These are phyloP conservation scores for Cottoperca gobio DNA, from an alignment of 2,797 vertebrate species.

Conservation along the genomic window DNA sequence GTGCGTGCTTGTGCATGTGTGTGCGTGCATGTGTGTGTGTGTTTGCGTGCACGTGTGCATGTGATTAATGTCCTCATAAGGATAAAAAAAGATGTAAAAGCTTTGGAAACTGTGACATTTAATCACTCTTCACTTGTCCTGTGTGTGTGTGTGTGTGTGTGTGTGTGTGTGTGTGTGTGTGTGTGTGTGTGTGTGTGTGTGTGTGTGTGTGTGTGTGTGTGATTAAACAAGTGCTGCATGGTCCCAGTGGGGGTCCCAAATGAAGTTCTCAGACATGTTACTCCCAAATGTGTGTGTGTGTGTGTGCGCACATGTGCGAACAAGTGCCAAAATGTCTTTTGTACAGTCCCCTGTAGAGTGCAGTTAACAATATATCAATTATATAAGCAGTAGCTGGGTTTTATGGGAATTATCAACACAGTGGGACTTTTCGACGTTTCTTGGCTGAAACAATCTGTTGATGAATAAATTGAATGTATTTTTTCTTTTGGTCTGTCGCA, in stretches of 20 bases:
- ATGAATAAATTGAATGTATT: constrained; percentile 34
- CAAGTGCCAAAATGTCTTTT: constrained; percentile 49
- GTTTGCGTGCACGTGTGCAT: neutral
- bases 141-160: too few relatives aligned
- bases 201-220: constrained; percentile 15
- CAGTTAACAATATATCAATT: constrained; percentile 63
- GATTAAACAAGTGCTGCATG: constrained; percentile 60
- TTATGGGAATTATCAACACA: constrained; percentile 60
- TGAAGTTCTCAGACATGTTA: constrained; percentile 64
- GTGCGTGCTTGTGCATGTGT: constrained; percentile 12
- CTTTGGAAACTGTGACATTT: constrained; percentile 39
- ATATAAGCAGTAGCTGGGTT: constrained; percentile 53
- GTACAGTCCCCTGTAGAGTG: constrained; percentile 46
- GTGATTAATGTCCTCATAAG: constrained; percentile 30
- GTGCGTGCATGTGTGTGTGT: neutral
- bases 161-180: neutral
- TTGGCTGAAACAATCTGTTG: constrained; percentile 61
- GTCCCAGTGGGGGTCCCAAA: constrained; percentile 60
- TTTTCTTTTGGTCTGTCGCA: constrained; percentile 1
- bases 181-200: constrained; percentile 1
- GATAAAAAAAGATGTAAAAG: constrained; percentile 47
- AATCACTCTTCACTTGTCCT: constrained; percentile 37
- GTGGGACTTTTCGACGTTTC: constrained; percentile 57
- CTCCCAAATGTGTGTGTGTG: constrained; percentile 32
- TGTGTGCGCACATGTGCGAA: too few relatives aligned